A percentile compares a stretch with the other conserved stretches of the same genome.
phyloP scores from a whole-genome alignment of 2,888 invertebrate genomes.

The Hermaeophaga mercurialis region DNA sequence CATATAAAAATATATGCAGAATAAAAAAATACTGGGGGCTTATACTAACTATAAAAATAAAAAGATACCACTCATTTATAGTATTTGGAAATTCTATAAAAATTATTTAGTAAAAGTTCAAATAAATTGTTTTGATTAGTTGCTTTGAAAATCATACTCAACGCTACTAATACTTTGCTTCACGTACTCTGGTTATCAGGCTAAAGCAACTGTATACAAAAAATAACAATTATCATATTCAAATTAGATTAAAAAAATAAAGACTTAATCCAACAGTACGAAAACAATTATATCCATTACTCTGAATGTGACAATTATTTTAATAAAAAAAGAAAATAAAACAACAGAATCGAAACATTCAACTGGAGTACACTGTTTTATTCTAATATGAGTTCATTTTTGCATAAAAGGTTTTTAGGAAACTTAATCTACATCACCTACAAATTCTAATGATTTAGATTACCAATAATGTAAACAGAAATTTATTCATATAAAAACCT shows the following conservation, averaged over 20 bases:
- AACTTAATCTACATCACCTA: not conserved
- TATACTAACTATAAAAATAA: too few relatives aligned
- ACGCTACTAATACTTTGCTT: too few relatives aligned
- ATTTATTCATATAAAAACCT: too few relatives aligned
- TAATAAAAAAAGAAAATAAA: slow-evolving; percentile 30
- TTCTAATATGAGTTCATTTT: not conserved
- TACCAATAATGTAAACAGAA: not conserved
- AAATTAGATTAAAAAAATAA: slow-evolving; percentile 27
- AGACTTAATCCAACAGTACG: slow-evolving; percentile 27
- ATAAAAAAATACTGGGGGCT: too few relatives aligned
- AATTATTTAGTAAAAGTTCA: too few relatives aligned
- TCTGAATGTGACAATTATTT: slow-evolving; percentile 6
- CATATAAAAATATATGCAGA: too few relatives aligned
- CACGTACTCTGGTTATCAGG: not conserved
- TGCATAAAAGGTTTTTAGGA: not conserved
- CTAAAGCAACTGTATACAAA: slow-evolving; percentile 12
- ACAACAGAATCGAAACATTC: slow-evolving; percentile 42
- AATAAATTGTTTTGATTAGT: too few relatives aligned
- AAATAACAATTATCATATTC: slow-evolving; percentile 28
- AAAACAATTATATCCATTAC: not conserved
- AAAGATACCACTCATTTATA: too few relatives aligned
- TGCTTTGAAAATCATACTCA: too few relatives aligned
- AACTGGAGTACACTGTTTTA: slow-evolving; percentile 11
- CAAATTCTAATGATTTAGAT: not conserved
- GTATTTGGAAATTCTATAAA: too few relatives aligned